Percentiles rank a stretch among this genome's conserved stretches.
phyloP scores from a whole-genome alignment of 2,888 invertebrate genomes.

The Phorcus lineatus region DNA sequence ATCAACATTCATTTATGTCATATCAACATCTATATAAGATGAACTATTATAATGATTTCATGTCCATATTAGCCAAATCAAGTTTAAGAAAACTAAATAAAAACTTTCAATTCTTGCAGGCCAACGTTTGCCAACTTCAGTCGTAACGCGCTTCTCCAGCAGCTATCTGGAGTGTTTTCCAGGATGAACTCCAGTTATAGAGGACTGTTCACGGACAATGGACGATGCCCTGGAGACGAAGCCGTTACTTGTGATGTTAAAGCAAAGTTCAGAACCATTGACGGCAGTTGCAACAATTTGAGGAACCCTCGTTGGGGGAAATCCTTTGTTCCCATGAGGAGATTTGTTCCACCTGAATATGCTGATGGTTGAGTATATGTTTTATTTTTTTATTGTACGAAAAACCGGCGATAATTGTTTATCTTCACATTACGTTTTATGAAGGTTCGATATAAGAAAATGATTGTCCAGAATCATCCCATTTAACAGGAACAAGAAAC shows the following conservation, averaged over 20 bases:
- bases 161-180: not conserved
- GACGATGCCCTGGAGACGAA: not conserved
- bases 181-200: not conserved
- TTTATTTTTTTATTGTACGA: not conserved
- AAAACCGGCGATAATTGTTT: too few species aligned
- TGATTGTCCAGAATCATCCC: too few species aligned
- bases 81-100: too few species aligned
- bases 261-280: conserved; percentile 43
- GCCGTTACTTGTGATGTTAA: conserved; percentile 30
- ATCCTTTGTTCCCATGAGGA: conserved; percentile 40
- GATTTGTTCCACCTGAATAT: conserved; percentile 46
- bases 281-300: conserved; percentile 57
- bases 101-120: not conserved
- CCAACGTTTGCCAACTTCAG: not conserved
- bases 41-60: too few species aligned
- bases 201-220: not conserved
- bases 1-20: too few species aligned
- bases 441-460: too few species aligned
- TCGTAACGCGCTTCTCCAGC: not conserved
- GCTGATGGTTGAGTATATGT: conserved; percentile 42
- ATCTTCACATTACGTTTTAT: too few species aligned
- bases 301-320: conserved; percentile 44
- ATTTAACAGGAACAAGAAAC: too few species aligned
- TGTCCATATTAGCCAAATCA: too few species aligned
- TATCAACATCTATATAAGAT: too few species aligned